Evolutionary conservation across 2,888 invertebrate species (phyloP), one percentile per base, ranked within the genome.

Genomic region (Tetranychus piercei): DNA sequence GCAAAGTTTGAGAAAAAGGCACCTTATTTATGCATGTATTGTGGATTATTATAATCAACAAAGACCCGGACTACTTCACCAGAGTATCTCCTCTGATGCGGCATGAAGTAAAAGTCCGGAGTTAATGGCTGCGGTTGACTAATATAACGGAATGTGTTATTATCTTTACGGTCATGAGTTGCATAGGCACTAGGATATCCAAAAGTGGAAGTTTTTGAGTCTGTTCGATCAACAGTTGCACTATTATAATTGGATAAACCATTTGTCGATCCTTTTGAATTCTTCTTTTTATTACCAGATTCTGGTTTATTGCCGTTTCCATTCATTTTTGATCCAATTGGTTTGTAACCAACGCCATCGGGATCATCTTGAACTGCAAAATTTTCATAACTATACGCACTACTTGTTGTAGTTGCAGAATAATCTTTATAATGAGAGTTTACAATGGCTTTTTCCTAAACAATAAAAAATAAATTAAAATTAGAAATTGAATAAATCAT

Each of bases 91-190:
- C 94, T 84, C 82, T 94, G 94, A 77, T 91, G 91, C 71, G 93
- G 93, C 92, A 94, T 93, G 83, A 93, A 94, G 84, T 94, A 94
- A 84, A 93, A 93, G 84, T 94, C 93, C 20, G 69, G 69, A 5
- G 69, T 69, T 69, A 44, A 71, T 66, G 74, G 22, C 44, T 74
- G 71, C 74, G 70, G 73, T 20, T 67, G 75, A 67, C 71, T 69
- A 44, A 34, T n/a, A 43, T 74, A 55, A 15, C 34, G 23, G 9
- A 69, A 69, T 69, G 69, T 69, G 4, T 69, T 43, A 70, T 74
- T 74, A 22, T 74, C 45, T 22, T 44, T 22, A n/a, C 76, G 55
- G 15, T 75, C 76, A 66, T 76, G 76, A 71, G 76, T 76, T 64
- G 73, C 76, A 66, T 76, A 76, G 43, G 75, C 71, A 44, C 73